A percentile compares a stretch with the other conserved stretches of the same genome.
Evolutionary conservation across 2,888 invertebrate species (phyloP).

Genomic region (Nomada flava): DNA sequence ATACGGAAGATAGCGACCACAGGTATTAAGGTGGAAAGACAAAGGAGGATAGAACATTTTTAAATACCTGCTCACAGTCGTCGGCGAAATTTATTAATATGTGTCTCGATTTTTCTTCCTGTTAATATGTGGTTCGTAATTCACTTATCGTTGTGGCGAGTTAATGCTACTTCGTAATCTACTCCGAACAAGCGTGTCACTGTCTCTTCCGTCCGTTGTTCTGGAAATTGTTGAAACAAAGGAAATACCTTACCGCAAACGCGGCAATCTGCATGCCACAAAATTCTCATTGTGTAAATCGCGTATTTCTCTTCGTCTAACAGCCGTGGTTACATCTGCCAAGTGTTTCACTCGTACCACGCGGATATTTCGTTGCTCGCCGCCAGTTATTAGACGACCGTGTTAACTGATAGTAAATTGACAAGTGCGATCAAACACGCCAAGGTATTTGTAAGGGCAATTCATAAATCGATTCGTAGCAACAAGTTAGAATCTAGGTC

Average conservation of each 20-base stretch:
- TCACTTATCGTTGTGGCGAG: neutral
- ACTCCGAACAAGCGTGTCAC: neutral
- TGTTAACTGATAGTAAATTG: neutral
- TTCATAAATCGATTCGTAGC: conserved; percentile 26
- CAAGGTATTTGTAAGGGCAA: neutral
- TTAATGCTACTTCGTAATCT: neutral
- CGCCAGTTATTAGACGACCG: too few species aligned
- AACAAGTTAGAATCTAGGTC: conserved; percentile 37
- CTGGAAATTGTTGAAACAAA: conserved; percentile 12
- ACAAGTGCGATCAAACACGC: neutral
- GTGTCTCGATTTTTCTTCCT: neutral
- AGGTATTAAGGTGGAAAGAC: neutral
- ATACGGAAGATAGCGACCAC: neutral
- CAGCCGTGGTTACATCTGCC: neutral
- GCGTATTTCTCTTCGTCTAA: neutral
- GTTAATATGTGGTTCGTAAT: neutral
- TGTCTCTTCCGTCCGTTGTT: neutral
- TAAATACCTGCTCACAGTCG: neutral
- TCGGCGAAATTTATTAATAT: too few species aligned
- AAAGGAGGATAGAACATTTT: neutral
- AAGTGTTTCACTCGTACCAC: too few species aligned
- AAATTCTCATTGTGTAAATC: conserved; percentile 2
- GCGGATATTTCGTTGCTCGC: too few species aligned
- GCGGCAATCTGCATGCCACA: neutral
- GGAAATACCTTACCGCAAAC: neutral